Percentiles rank a stretch among this genome's conserved stretches.
These are phyloP conservation scores for Gymnorhina tibicen DNA, from an alignment of 2,113 vertebrate genomes.

Conservation along the genomic window DNA sequence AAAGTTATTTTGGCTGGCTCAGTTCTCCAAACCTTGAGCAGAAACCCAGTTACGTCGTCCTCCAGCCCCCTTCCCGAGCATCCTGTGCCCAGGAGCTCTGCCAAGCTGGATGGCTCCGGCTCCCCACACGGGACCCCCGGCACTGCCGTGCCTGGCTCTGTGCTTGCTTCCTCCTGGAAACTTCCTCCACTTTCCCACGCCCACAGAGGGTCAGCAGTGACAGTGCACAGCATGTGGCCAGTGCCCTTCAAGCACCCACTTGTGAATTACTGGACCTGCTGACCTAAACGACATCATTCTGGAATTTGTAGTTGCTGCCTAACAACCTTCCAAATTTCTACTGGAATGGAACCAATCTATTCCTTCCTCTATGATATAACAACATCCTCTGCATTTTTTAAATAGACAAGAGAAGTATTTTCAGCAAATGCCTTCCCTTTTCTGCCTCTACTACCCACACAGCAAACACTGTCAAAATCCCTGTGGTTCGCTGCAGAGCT, in stretches of 20 bases:
- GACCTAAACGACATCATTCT: background rate
- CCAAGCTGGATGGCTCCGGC: background rate
- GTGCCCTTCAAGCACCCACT: background rate
- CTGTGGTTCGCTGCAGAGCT: background rate
- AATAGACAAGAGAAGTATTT: constrained; percentile 41
- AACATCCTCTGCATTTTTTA: constrained; percentile 33
- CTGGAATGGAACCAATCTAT: background rate
- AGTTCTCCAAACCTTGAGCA: background rate
- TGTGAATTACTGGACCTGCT: background rate
- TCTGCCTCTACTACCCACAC: constrained; percentile 25
- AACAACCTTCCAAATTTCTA: background rate
- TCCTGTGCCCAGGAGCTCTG: background rate
- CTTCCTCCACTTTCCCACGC: background rate
- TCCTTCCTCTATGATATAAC: constrained; percentile 20
- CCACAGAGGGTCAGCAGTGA: background rate
- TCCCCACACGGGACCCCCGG: rapidly evolving
- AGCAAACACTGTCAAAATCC: background rate
- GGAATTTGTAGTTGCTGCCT: background rate
- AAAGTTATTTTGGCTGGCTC: background rate
- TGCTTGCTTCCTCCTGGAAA: background rate
- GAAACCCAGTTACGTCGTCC: rapidly evolving
- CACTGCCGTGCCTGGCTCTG: background rate
- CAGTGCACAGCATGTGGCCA: rapidly evolving
- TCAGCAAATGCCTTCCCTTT: constrained; percentile 38
- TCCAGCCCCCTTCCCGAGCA: background rate